phyloP scores from a whole-genome alignment of 2,888 invertebrate genomes.

The Epinotia ramella region DNA sequence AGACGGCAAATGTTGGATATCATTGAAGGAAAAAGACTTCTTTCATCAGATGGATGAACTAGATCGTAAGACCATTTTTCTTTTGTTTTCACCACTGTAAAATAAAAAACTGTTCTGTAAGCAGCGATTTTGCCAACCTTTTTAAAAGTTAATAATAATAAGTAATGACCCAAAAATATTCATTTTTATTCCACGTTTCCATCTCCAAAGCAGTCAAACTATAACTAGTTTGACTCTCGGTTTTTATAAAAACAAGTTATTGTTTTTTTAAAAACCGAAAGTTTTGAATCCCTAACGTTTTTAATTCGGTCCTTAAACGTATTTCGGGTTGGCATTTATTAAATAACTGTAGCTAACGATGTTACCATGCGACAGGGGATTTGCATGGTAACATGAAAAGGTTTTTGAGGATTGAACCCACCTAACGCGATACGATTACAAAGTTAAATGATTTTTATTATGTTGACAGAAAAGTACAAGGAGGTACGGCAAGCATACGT shows the following conservation, averaged over 20 bases:
- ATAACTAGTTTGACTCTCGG: too few relatives aligned
- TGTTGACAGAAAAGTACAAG: constrained; percentile 57
- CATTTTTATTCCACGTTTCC: not conserved
- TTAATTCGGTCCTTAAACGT: too few relatives aligned
- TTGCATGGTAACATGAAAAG: too few relatives aligned
- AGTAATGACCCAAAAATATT: not conserved
- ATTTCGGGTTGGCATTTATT: too few relatives aligned
- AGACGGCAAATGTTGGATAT: constrained; percentile 59
- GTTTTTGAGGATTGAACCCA: not conserved
- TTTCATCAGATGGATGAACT: constrained; percentile 58
- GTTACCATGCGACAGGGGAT: too few relatives aligned
- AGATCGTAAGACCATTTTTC: constrained; percentile 49
- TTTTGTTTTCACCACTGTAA: not conserved
- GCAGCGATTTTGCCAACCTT: too few relatives aligned
- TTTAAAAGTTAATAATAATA: too few relatives aligned
- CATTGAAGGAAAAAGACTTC: constrained; percentile 53
- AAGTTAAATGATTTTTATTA: not conserved
- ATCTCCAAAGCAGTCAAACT: not conserved
- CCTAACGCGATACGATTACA: not conserved
- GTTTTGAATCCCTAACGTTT: too few relatives aligned
- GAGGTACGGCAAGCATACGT: constrained; percentile 52
- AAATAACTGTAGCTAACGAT: too few relatives aligned
- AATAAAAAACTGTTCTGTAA: not conserved
- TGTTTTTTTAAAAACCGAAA: not conserved
- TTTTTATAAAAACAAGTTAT: too few relatives aligned